Percentiles rank a stretch among this genome's conserved stretches.
Evolutionary conservation across 1,140 invertebrate genomes (phyloP).

Genomic region (Sitodiplosis mosellana): DNA sequence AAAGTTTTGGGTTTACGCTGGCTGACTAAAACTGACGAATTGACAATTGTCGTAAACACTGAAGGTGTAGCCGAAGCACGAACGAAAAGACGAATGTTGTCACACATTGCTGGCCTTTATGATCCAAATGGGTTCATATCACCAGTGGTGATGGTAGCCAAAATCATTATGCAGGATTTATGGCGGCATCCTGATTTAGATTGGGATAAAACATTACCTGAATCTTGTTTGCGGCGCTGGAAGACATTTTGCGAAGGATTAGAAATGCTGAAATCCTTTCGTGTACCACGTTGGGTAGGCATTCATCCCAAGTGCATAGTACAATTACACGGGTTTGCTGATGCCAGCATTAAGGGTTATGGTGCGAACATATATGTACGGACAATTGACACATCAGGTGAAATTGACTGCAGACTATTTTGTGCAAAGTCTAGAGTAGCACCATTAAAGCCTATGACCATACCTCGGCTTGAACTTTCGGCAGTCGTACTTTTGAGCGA

Average conservation of each 20-base stretch:
- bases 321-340: conserved; percentile 19
- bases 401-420: conserved; percentile 6
- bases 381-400: not conserved
- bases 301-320: not conserved
- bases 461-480: conserved; percentile 14
- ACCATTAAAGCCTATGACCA: conserved; percentile 12
- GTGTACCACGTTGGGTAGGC: conserved; percentile 7
- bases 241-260: conserved; percentile 8
- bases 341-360: conserved; percentile 20
- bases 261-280: conserved; percentile 4
- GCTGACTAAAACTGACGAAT: conserved; percentile 6
- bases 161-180: conserved; percentile 24
- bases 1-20: conserved; percentile 10
- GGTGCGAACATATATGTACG: conserved; percentile 19
- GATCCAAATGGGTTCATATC: conserved; percentile 21
- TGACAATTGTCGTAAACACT: conserved; percentile 8
- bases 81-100: conserved; percentile 5
- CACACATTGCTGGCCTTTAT: conserved; percentile 12
- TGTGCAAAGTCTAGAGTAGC: conserved; percentile 14
- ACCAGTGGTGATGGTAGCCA: conserved; percentile 19
- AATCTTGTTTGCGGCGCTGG: conserved; percentile 7
- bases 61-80: conserved; percentile 10
- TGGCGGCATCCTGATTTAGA: conserved; percentile 14
- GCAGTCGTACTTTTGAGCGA: conserved; percentile 9
- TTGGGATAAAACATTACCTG: conserved; percentile 17